phyloP scores from a whole-genome alignment of 2,888 invertebrate species.

The Cosmia trapezina region DNA sequence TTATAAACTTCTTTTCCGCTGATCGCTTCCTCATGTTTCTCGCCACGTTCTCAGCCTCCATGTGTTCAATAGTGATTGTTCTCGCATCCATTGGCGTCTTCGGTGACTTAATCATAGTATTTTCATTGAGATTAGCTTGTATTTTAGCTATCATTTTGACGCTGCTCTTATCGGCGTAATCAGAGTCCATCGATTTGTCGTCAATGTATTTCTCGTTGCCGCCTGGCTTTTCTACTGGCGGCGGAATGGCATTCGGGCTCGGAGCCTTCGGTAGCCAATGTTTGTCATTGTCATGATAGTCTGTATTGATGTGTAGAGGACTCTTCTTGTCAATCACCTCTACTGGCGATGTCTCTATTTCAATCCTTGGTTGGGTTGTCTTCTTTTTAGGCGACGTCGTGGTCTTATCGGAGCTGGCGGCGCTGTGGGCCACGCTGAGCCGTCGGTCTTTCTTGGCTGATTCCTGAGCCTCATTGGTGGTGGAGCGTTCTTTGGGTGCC shows the following conservation, averaged over 20 bases:
- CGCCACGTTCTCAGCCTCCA: slow-evolving; percentile 79
- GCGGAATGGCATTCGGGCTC: slow-evolving; percentile 83
- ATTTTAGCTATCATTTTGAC: slow-evolving; percentile 88
- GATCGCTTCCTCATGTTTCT: slow-evolving; percentile 80
- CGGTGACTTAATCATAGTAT: slow-evolving; percentile 89
- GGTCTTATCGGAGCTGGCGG: slow-evolving; percentile 54
- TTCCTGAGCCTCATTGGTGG: slow-evolving; percentile 67
- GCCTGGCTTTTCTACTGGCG: slow-evolving; percentile 84
- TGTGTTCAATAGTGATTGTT: slow-evolving; percentile 79
- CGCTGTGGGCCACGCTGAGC: slow-evolving; percentile 59
- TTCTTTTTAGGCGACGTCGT: slow-evolving; percentile 74
- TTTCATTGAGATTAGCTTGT: slow-evolving; percentile 87
- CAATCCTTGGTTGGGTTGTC: slow-evolving; percentile 50
- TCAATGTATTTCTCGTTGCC: slow-evolving; percentile 87
- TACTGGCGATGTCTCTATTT: slow-evolving; percentile 63
- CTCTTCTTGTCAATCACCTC: slow-evolving; percentile 75
- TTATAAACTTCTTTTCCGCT: slow-evolving; percentile 82
- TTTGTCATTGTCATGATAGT: slow-evolving; percentile 79
- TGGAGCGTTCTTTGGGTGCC: slow-evolving; percentile 65
- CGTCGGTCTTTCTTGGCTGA: slow-evolving; percentile 65
- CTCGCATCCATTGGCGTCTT: slow-evolving; percentile 89
- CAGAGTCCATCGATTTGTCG: slow-evolving; percentile 84
- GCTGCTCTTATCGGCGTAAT: slow-evolving; percentile 84
- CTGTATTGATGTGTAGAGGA: slow-evolving; percentile 71
- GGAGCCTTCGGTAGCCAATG: slow-evolving; percentile 84